Evolutionary conservation across 2,888 invertebrate genomes (phyloP).

Genomic region (Synanthedon myopaeformis): DNA sequence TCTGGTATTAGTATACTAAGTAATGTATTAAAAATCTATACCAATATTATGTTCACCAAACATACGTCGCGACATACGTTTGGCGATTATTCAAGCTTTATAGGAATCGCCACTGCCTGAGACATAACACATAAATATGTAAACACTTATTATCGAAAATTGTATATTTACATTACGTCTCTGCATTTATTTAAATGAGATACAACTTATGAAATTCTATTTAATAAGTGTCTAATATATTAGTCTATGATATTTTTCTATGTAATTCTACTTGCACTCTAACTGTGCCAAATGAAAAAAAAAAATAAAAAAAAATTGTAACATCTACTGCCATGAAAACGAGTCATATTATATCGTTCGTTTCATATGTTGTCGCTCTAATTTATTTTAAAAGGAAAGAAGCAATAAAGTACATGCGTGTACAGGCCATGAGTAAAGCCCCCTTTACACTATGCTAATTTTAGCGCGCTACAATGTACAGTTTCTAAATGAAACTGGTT

Average conservation of each 20-base stretch:
- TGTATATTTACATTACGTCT: conserved; percentile 33
- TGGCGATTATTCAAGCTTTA: no score
- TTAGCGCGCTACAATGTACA: no score
- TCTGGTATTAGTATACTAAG: no score
- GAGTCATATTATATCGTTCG: neutral
- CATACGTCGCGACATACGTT: no score
- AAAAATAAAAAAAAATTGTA: neutral
- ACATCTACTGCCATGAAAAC: neutral
- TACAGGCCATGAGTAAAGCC: no score
- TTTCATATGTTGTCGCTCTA: neutral
- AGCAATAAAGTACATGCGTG: neutral
- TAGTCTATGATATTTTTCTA: neutral
- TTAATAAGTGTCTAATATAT: conserved; percentile 13
- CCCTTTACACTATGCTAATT: no score
- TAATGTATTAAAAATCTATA: no score
- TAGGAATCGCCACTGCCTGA: no score
- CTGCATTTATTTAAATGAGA: conserved; percentile 65
- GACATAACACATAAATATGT: no score
- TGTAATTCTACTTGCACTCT: neutral
- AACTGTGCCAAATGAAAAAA: neutral
- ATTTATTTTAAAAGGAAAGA: neutral
- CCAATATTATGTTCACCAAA: no score
- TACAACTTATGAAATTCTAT: conserved; percentile 35
- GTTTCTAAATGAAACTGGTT: no score
- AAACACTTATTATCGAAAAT: conserved; percentile 33